Percentiles rank a stretch among this genome's conserved stretches.
Conservation (phyloP, 2,113 vertebrate genomes). For the Mus spicilegus region DNA sequence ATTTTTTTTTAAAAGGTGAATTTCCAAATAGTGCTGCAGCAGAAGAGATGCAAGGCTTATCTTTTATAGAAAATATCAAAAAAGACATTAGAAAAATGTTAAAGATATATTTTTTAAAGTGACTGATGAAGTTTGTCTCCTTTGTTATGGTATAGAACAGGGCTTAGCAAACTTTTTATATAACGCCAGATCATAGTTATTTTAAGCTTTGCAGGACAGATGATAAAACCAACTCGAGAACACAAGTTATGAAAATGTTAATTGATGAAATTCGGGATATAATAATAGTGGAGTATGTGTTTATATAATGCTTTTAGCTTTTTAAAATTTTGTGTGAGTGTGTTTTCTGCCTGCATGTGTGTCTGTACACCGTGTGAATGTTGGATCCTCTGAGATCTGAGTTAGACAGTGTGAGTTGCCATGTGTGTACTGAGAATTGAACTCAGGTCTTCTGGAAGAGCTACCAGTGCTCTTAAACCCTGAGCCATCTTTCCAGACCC, state of each 20-base stretch:
- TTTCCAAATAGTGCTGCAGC: conserved; percentile 51
- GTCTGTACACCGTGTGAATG: background rate
- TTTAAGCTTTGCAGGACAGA: conserved; percentile 32
- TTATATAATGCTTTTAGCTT: background rate
- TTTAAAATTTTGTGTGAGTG: background rate
- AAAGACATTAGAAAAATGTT: conserved; percentile 47
- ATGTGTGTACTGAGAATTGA: background rate
- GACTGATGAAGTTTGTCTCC: conserved; percentile 48
- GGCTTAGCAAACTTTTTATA: conserved; percentile 8
- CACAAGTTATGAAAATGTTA: conserved; percentile 50
- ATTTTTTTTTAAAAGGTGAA: conserved; percentile 57
- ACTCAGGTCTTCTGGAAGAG: background rate
- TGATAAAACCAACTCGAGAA: conserved; percentile 18
- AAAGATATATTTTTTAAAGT: conserved; percentile 57
- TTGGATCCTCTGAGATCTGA: background rate
- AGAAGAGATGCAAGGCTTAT: conserved; percentile 52
- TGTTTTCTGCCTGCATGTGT: background rate
- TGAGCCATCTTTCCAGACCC: background rate
- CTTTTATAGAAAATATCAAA: conserved; percentile 47
- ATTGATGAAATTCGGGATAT: conserved; percentile 41
- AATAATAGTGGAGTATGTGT: conserved; percentile 20
- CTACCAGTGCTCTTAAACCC: background rate
- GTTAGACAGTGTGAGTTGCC: background rate
- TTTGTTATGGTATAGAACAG: background rate
- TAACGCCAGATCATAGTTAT: conserved; percentile 17